Percentiles rank a stretch among this genome's conserved stretches.
Conservation (phyloP, 2,113 vertebrate species). For the Picathartes gymnocephalus region DNA sequence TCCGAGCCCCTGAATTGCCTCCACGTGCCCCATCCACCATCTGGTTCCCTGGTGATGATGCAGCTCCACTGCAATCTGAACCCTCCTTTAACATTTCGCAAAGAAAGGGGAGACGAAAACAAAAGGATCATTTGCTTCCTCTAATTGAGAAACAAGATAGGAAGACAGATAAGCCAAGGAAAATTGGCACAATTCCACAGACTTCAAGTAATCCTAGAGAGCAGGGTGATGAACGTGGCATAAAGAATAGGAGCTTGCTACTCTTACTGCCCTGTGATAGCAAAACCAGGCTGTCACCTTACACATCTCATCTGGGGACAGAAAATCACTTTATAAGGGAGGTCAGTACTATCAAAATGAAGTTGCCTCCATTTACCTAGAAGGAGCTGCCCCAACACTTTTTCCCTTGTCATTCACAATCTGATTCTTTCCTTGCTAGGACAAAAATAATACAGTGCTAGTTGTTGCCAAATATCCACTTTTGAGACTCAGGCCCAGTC, state of each 20-base stretch:
- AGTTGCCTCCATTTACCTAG: not conserved
- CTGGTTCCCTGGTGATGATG: not conserved
- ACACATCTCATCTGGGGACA: not conserved
- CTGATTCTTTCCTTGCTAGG: not conserved
- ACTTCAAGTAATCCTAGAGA: constrained; percentile 17
- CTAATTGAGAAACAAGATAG: constrained; percentile 23
- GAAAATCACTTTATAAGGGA: not conserved
- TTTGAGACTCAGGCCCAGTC: constrained; percentile 27
- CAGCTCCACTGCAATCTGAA: not conserved
- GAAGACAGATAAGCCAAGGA: constrained; percentile 56
- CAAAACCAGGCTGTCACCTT: not conserved
- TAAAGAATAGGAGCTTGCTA: not conserved
- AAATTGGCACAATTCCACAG: not conserved
- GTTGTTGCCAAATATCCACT: constrained; percentile 18
- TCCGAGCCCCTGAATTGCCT: not conserved
- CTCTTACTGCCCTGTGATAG: not conserved
- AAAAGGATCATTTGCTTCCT: constrained; percentile 4
- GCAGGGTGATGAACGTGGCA: not conserved
- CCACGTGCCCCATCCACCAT: not conserved
- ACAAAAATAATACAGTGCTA: constrained; percentile 9
- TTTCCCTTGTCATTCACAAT: not conserved
- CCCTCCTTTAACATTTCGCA: constrained; percentile 41
- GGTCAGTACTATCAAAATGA: not conserved
- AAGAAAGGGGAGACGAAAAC: constrained; percentile 23
- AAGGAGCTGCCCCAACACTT: not conserved